Conservation (phyloP, 1,140 invertebrate species). For the Leguminivora glycinivorella region DNA sequence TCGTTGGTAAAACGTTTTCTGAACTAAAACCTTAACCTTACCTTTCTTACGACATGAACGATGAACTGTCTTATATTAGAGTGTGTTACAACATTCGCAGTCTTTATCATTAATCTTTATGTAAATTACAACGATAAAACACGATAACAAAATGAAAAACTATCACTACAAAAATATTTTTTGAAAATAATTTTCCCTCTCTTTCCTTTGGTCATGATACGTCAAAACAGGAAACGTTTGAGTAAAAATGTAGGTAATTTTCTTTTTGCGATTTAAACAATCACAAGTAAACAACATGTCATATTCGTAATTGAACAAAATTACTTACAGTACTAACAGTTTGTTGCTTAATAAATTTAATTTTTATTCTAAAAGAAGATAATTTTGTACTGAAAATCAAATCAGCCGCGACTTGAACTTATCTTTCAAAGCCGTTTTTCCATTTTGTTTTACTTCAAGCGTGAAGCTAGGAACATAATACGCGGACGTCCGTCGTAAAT, state of each 20-base stretch:
- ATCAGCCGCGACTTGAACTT: not conserved
- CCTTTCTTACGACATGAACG: not conserved
- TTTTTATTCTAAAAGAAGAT: not conserved
- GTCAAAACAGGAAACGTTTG: not conserved
- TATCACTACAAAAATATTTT: not conserved
- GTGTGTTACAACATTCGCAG: not conserved
- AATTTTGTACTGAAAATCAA: not conserved
- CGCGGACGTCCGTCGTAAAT: too few species aligned
- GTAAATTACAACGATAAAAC: not conserved
- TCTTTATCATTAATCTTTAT: slow-evolving; percentile 3
- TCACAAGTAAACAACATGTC: too few species aligned
- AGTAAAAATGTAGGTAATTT: not conserved
- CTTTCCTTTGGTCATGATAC: not conserved
- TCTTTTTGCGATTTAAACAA: too few species aligned
- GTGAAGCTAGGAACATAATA: too few species aligned
- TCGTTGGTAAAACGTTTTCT: not conserved
- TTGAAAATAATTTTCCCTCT: slow-evolving; percentile 9
- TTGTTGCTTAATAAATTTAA: not conserved
- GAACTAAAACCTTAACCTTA: not conserved
- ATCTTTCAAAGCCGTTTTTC: not conserved
- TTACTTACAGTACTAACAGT: too few species aligned
- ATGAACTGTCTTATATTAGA: not conserved
- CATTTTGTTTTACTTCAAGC: not conserved
- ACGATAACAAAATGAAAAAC: slow-evolving; percentile 9
- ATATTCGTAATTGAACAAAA: not conserved